Evolutionary conservation across 2,797 vertebrate genomes (phyloP), one percentile per base, ranked within the genome.

Genomic region (Sebastes miniatus): DNA sequence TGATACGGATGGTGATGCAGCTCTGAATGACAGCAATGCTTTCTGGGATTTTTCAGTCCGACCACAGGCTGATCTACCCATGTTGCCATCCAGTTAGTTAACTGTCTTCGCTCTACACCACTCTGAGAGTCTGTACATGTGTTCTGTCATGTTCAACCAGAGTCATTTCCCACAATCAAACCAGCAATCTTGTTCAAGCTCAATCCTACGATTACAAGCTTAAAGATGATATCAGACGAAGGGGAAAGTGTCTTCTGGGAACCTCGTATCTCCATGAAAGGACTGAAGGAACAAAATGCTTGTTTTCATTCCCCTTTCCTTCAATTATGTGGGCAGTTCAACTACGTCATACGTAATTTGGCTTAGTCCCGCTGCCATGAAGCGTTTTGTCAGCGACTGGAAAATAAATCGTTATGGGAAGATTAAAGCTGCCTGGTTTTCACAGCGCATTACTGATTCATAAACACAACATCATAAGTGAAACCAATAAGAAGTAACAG

Each of bases 91-190:
- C 36, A 32, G 16, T 18, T 8, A 12, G 52, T 32, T 73, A 11
- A 80, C 81, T 54, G 67, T 25, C 68, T 61, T 24, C 65, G 71
- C 58, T 79, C 62, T 1, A 20, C 74, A n/a, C 29, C 8, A 11
- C 72, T 47, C 63, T 16, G 32, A 77, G n/a, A 34, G 3, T 72
- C 58, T 16, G 18, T 72, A 67, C 70, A 72, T 61, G 31, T 80
- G 71, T 78, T 76, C 63, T 58, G 80, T 80, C 84, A 73, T 88
- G 83, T 83, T 85, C 85, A 66, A 47, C 64, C 0, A n/a, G 18
- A 54, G 20, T 47, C 0, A 63, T 74, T 67, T 64, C 32, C 50
- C 25, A 24, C 32, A 74, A 81, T 83, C 69, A 69, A 81, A 73
- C 62, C 67, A 64, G 50, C 59, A 50, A 81, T 85, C 70, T 78